Percentiles rank a stretch among this genome's conserved stretches.
Evolutionary conservation across 2,888 invertebrate genomes (phyloP).

Genomic region (Eupithecia vulgata): DNA sequence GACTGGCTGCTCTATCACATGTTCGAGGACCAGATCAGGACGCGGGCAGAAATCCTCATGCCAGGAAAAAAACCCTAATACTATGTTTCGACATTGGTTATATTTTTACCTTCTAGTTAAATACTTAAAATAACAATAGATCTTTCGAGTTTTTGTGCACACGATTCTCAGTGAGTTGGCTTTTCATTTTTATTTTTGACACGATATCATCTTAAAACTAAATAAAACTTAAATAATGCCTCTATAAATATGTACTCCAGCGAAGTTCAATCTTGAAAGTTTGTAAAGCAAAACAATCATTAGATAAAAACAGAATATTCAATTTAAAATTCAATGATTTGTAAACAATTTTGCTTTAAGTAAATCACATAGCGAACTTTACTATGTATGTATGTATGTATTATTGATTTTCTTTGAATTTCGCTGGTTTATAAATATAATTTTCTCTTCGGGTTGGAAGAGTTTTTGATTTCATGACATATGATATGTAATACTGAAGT

Average conservation of each 20-base stretch:
- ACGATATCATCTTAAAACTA: conserved; percentile 48
- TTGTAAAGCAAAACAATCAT: not conserved
- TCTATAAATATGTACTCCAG: not conserved
- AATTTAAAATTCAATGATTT: not conserved
- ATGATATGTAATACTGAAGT: not conserved
- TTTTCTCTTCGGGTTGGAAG: not conserved
- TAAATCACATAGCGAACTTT: not conserved
- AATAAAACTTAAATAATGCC: conserved; percentile 42
- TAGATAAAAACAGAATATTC: not conserved
- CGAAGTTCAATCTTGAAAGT: not conserved
- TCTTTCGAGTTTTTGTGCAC: conserved; percentile 5
- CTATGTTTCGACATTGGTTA: not conserved
- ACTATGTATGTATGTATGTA: not conserved
- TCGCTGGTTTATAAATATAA: not conserved
- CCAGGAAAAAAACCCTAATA: not conserved
- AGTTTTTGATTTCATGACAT: not conserved
- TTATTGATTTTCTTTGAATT: not conserved
- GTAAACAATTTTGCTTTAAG: not conserved
- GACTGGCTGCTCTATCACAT: too few species aligned
- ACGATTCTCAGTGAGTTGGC: conserved; percentile 26
- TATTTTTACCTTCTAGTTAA: not conserved
- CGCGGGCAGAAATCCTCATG: too few species aligned
- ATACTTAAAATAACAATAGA: not conserved
- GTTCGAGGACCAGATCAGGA: too few species aligned
- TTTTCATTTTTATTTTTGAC: conserved; percentile 34